A percentile compares a stretch with the other conserved stretches of the same genome.
Conservation (phyloP, 2,797 vertebrate species). For the Crocidura indochinensis region DNA sequence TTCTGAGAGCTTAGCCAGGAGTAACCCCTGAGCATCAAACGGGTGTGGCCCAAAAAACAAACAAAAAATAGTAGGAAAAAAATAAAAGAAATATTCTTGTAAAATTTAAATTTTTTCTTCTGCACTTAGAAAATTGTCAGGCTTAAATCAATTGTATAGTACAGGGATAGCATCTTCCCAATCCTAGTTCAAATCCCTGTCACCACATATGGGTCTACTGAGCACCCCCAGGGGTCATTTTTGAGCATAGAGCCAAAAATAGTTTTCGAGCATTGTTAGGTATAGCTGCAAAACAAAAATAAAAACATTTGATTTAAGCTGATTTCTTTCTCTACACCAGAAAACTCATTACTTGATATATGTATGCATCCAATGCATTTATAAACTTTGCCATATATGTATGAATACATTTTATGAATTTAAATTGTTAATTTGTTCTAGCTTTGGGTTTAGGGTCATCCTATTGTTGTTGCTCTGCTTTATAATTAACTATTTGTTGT, state of each 20-base stretch:
- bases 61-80: too few relatives aligned
- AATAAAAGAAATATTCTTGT: constrained; percentile 5
- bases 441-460: not conserved
- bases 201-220: too few relatives aligned
- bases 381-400: not conserved
- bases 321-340: not conserved
- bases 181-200: too few relatives aligned
- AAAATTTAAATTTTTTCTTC: not conserved
- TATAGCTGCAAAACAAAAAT: not conserved
- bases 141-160: too few relatives aligned
- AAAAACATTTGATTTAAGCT: not conserved
- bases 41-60: too few relatives aligned
- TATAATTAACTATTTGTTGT: not conserved
- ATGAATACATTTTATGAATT: not conserved
- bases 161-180: too few relatives aligned
- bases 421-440: not conserved
- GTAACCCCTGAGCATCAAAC: too few relatives aligned
- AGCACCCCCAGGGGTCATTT: too few relatives aligned
- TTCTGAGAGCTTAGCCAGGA: too few relatives aligned
- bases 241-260: too few relatives aligned
- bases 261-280: too few relatives aligned
- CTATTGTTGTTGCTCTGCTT: not conserved
- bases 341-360: not conserved
- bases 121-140: too few relatives aligned
- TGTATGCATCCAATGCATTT: not conserved